phyloP scores from a whole-genome alignment of 2,888 invertebrate species.

The Lasiommata megera region DNA sequence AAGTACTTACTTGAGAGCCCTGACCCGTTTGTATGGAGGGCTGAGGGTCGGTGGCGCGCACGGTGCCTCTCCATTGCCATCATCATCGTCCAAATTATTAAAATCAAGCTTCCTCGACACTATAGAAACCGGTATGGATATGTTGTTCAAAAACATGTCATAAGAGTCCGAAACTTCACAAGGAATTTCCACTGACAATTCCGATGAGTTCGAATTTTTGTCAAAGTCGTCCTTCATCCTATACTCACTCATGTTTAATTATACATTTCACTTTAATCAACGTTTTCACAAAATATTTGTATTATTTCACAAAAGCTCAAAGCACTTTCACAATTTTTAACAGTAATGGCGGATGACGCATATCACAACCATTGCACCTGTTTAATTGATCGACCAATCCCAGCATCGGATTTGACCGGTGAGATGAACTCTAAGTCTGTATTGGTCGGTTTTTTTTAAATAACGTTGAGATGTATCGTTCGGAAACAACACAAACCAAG shows the following conservation, averaged over 20 bases:
- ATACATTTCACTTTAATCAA: conserved; percentile 57
- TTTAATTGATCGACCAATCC: conserved; percentile 60
- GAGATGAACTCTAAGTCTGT: conserved; percentile 52
- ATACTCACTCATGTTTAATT: conserved; percentile 67
- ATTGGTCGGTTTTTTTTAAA: conserved; percentile 53
- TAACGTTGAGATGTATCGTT: background rate
- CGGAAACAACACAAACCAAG: background rate
- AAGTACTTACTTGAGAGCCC: conserved; percentile 75
- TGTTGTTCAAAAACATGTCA: conserved; percentile 81
- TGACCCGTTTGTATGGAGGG: conserved; percentile 82
- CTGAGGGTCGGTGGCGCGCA: conserved; percentile 60
- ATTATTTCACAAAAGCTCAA: conserved; percentile 50
- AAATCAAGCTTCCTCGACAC: conserved; percentile 84
- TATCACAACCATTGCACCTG: conserved; percentile 73
- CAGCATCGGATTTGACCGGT: conserved; percentile 60
- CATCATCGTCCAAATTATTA: conserved; percentile 66
- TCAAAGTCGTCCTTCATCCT: conserved; percentile 66
- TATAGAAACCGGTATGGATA: conserved; percentile 71
- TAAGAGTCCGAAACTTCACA: conserved; percentile 84
- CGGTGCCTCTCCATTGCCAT: conserved; percentile 58
- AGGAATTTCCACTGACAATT: conserved; percentile 81
- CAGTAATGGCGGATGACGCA: conserved; percentile 80
- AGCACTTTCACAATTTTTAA: conserved; percentile 69
- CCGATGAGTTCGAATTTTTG: conserved; percentile 71
- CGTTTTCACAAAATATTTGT: conserved; percentile 50